Conservation (phyloP, 2,113 vertebrate species). For the Chloropsis cyanopogon region DNA sequence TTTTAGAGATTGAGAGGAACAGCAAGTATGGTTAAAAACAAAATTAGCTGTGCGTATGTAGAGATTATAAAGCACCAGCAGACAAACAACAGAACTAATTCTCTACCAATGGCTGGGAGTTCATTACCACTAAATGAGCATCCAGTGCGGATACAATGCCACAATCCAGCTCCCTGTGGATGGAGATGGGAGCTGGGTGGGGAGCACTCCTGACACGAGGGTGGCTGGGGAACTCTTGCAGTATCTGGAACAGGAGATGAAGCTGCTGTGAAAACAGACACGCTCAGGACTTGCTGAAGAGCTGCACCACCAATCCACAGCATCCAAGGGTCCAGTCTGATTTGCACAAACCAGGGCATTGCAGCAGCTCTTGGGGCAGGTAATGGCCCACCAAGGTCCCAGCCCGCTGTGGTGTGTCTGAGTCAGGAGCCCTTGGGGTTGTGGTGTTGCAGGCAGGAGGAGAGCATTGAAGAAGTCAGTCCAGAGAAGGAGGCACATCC, state of each 20-base stretch:
- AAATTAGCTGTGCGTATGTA: neutral
- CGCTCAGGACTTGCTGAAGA: neutral
- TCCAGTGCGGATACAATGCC: too few species aligned
- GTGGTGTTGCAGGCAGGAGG: neutral
- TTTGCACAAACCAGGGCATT: neutral
- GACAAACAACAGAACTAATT: neutral
- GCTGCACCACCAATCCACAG: neutral
- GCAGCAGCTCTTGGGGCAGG: rapidly evolving
- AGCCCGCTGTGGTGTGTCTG: too few species aligned
- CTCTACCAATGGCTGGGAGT: neutral
- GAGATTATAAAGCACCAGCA: neutral
- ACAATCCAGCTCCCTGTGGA: rapidly evolving
- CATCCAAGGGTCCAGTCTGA: neutral
- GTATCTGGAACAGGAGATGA: neutral
- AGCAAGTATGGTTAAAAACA: neutral
- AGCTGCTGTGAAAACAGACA: neutral
- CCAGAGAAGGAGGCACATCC: neutral
- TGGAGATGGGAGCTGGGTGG: neutral
- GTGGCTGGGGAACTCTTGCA: neutral
- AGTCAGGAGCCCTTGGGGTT: neutral
- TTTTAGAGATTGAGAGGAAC: neutral
- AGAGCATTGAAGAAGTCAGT: neutral
- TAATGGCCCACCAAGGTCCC: neutral
- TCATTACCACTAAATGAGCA: neutral
- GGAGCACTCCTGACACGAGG: rapidly evolving